These are phyloP conservation scores for Xylophagus ater DNA, from an alignment of 2,888 invertebrate genomes.

Conservation along the genomic window DNA sequence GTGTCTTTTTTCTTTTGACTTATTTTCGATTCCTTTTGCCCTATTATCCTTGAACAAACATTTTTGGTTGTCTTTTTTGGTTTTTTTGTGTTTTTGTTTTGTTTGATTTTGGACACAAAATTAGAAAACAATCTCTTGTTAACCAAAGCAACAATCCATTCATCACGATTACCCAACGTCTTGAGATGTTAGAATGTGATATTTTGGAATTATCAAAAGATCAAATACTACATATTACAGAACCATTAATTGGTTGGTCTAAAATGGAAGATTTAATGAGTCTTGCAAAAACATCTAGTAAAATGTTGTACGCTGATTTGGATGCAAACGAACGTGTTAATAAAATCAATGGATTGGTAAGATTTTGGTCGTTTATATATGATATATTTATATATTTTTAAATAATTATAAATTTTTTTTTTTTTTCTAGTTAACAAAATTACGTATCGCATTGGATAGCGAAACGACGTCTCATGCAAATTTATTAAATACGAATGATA, in stretches of 20 bases:
- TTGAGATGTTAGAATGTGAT: constrained; percentile 31
- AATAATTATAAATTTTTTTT: neutral
- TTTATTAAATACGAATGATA: constrained; percentile 36
- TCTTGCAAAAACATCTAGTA: constrained; percentile 78
- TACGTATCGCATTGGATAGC: constrained; percentile 62
- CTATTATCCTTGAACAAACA: too few species aligned
- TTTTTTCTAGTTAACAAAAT: constrained; percentile 57
- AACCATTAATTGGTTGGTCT: constrained; percentile 29
- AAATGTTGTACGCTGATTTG: constrained; percentile 63
- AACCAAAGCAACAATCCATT: constrained; percentile 47
- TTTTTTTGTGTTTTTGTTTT: too few species aligned
- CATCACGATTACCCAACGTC: constrained; percentile 28
- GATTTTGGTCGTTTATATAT: constrained; percentile 19
- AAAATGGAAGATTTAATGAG: constrained; percentile 73
- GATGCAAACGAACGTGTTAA: constrained; percentile 56
- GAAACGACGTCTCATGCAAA: constrained; percentile 50
- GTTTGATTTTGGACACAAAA: constrained; percentile 4
- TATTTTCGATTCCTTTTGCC: too few species aligned
- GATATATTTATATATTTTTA: too few species aligned
- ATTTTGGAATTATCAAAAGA: constrained; percentile 26
- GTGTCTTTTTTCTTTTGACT: too few species aligned
- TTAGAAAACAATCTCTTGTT: constrained; percentile 53
- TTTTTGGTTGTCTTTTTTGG: too few species aligned
- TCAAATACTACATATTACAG: constrained; percentile 30
- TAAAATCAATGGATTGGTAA: constrained; percentile 80